Base-by-base conservation (phyloP, 2,113 vertebrate species). In the Eurypyga helias region DNA sequence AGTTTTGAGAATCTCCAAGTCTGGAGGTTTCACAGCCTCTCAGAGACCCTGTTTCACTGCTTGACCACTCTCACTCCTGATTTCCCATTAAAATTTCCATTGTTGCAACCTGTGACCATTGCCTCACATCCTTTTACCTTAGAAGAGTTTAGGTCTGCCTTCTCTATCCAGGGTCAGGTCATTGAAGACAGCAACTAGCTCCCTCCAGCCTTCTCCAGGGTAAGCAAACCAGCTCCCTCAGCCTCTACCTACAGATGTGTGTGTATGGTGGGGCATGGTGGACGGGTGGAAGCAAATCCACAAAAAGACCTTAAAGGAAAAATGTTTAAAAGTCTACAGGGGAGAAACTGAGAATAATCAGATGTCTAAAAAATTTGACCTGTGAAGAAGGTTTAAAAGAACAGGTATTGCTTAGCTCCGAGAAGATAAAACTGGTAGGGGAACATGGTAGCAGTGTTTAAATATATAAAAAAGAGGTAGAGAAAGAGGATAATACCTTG, bases 211-310 rank as follows among this genome's bases (percentile, higher is more conserved):
- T 75, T 69, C 41, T 76, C 8, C 12, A 2, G 0, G 5, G n/a
- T 52, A 87, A 78, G 31, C 3, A 65, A 69, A 58, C 3, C 15
- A 43, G 3, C 2, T 73, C 6, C 10, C 12, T 65, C 20, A 48
- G 23, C 11, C 21, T 75, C 3, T 13, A 19, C 20, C 72, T n/a
- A 34, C 2, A 1, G 7, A 2, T 1, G 8, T 31, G 1, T 33
- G 3, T n/a, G 7, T 46, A 13, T 48, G 4, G 4, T 69, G 29
- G 11, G 33, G 45, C 45, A 45, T 16, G 3, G 17, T 10, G 11
- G 3, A 9, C 11, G 19, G 9, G 13, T 48, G 8, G 38, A 87
- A 84, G 14, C 23, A 93, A 90, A 79, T 43, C 2, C 7, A 15
- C 51, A 73, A 45, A 66, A 62, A 52, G 5, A 4, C 11, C 9